Conservation (phyloP, 2,113 vertebrate genomes). For the Poicephalus meyeri region DNA sequence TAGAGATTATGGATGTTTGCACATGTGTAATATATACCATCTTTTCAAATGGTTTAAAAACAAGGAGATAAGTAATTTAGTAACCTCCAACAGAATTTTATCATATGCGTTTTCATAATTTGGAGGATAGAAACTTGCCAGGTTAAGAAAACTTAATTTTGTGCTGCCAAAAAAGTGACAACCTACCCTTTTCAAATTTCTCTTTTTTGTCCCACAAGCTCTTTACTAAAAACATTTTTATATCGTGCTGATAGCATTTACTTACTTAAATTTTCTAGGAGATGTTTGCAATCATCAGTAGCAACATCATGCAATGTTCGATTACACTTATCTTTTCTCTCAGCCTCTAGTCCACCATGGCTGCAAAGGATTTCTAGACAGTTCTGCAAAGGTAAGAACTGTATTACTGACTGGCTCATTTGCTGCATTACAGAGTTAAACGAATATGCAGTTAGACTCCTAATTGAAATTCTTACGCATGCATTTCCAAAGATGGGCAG, state of each 20-base stretch:
- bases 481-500: background rate
- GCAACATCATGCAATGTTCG: constrained; percentile 93
- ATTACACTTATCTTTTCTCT: constrained; percentile 88
- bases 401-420: constrained; percentile 31
- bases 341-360: constrained; percentile 88
- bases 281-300: constrained; percentile 96
- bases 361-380: constrained; percentile 93
- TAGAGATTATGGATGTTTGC: background rate
- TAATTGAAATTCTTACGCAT: background rate
- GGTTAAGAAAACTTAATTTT: background rate
- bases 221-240: background rate
- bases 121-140: background rate
- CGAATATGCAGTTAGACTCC: background rate
- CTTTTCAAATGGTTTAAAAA: background rate
- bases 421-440: background rate
- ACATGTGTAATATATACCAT: background rate
- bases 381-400: constrained; percentile 80
- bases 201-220: background rate
- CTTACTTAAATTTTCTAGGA: constrained; percentile 95
- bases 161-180: background rate
- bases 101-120: background rate
- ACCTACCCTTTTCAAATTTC: background rate
- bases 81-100: background rate
- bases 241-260: constrained; percentile 1
- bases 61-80: background rate